Percentiles rank a stretch among this genome's conserved stretches.
These are phyloP conservation scores for Drosophila tropicalis DNA, from an alignment of 1,140 invertebrate genomes.

Conservation along the genomic window DNA sequence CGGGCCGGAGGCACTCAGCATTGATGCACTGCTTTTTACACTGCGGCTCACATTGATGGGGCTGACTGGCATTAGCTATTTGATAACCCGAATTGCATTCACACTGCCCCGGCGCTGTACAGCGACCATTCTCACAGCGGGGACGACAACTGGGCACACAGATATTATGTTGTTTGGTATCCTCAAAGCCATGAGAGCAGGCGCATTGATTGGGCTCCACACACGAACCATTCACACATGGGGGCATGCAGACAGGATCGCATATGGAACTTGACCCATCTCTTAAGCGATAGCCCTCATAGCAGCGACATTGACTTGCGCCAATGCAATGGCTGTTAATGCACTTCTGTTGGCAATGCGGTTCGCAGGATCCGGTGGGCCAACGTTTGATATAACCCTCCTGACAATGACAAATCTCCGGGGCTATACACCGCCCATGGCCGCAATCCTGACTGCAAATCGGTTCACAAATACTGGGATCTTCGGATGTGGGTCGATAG, in stretches of 20 bases:
- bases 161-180: slow-evolving; percentile 60
- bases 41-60: slow-evolving; percentile 62
- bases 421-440: background rate
- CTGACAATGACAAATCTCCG: slow-evolving; percentile 71
- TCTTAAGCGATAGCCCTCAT: slow-evolving; percentile 64
- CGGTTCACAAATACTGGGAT: slow-evolving; percentile 33
- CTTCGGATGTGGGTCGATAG: slow-evolving; percentile 54
- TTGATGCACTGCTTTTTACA: slow-evolving; percentile 85
- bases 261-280: slow-evolving; percentile 75
- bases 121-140: slow-evolving; percentile 76
- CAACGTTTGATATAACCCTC: slow-evolving; percentile 66
- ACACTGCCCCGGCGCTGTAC: slow-evolving; percentile 65
- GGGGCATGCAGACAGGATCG: slow-evolving; percentile 82
- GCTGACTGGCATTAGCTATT: slow-evolving; percentile 65
- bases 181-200: slow-evolving; percentile 67
- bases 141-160: slow-evolving; percentile 80
- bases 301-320: slow-evolving; percentile 77
- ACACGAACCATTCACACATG: slow-evolving; percentile 84
- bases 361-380: slow-evolving; percentile 83
- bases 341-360: slow-evolving; percentile 66
- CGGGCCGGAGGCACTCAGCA: slow-evolving; percentile 84
- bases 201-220: slow-evolving; percentile 82
- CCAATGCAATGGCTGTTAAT: slow-evolving; percentile 84
- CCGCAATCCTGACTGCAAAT: slow-evolving; percentile 30
- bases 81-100: slow-evolving; percentile 62